Evolutionary conservation across 64 coral and sea anemone species (phyloP).

Genomic region (Stylophora pistillata): DNA sequence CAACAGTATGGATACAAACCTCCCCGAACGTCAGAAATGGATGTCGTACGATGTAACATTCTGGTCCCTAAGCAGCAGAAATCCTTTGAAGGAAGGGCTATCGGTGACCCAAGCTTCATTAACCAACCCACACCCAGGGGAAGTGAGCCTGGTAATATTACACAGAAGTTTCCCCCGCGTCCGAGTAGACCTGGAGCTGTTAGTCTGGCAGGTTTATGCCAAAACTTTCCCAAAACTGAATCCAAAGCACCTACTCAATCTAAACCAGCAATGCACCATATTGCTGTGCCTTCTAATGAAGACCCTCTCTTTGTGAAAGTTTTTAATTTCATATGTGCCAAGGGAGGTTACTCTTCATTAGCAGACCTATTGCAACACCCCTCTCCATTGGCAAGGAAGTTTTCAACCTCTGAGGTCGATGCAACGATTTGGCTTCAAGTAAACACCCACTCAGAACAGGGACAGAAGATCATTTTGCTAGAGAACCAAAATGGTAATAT

Average conservation of each 20-base stretch:
- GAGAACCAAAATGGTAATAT: slow-evolving; percentile 2
- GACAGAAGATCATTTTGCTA: slow-evolving; percentile 9
- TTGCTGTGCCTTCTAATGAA: too few species aligned
- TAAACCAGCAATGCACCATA: background rate
- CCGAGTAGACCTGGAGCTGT: background rate
- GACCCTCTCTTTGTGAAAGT: slow-evolving; percentile 15
- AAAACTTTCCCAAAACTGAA: background rate
- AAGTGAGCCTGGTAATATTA: background rate
- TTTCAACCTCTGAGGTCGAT: background rate
- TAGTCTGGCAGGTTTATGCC: background rate
- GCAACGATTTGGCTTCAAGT: slow-evolving; percentile 21
- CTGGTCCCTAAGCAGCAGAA: slow-evolving; percentile 24
- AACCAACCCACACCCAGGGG: background rate
- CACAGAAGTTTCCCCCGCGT: background rate
- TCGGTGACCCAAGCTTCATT: background rate
- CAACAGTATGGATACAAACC: slow-evolving; percentile 5
- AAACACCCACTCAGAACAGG: background rate
- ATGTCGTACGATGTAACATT: slow-evolving; percentile 25
- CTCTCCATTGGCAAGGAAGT: slow-evolving; percentile 26
- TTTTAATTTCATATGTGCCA: slow-evolving; percentile 38
- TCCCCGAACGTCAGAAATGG: slow-evolving; percentile 4
- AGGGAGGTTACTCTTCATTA: slow-evolving; percentile 36
- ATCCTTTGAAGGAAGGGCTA: background rate
- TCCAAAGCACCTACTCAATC: background rate
- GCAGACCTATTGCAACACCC: slow-evolving; percentile 40